These are phyloP conservation scores for Poliocrania exsul DNA, from an alignment of 2,797 vertebrate genomes.

Conservation along the genomic window DNA sequence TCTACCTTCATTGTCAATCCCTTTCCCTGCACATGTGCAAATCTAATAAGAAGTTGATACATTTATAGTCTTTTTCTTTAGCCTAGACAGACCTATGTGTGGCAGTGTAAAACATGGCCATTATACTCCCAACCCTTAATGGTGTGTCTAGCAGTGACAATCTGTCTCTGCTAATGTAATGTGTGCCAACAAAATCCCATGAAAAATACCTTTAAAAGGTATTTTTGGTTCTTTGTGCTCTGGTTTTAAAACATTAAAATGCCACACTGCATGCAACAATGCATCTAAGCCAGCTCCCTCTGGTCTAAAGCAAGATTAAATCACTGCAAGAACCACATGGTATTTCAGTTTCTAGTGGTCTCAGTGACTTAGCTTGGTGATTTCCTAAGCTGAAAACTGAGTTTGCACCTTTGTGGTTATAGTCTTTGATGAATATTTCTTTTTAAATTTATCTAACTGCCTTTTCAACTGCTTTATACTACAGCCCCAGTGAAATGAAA, in stretches of 20 bases:
- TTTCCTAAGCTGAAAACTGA: neutral
- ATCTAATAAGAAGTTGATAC: neutral
- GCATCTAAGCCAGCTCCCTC: neutral
- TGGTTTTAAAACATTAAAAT: neutral
- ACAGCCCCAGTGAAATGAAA: neutral
- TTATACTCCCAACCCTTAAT: neutral
- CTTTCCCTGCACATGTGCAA: neutral
- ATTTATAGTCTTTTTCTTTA: neutral
- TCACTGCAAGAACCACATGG: neutral
- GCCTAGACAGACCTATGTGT: neutral
- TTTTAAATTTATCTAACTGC: neutral
- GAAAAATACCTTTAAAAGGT: neutral
- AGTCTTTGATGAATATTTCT: neutral
- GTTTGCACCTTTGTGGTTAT: neutral
- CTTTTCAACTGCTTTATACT: neutral
- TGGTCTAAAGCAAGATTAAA: neutral
- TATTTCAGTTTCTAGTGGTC: neutral
- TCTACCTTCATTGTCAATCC: neutral
- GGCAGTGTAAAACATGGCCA: neutral
- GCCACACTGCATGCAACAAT: neutral
- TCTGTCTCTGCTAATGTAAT: neutral
- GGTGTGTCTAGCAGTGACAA: accelerated
- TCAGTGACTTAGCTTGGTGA: neutral
- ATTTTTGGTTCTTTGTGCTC: neutral
- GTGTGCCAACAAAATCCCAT: neutral